Evolutionary conservation across 2,797 vertebrate species (phyloP).

Genomic region (Myotis myotis): DNA sequence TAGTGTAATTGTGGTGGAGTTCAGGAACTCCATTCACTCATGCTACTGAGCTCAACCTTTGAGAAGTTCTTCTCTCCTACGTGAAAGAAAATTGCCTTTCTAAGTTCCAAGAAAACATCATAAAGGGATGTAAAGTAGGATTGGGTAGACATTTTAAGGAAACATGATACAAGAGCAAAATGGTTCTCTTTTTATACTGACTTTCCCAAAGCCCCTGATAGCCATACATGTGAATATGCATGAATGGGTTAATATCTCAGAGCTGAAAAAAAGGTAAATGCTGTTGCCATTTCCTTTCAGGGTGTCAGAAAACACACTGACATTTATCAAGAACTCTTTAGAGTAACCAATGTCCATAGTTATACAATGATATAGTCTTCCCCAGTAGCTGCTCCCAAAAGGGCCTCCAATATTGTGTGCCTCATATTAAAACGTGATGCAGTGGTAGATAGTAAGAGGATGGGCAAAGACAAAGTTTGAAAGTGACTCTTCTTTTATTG

Average conservation of each 20-base stretch:
- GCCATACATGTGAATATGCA: not conserved
- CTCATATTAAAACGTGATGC: not conserved
- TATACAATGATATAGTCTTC: conserved; percentile 3
- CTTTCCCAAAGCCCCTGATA: not conserved
- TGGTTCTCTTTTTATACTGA: not conserved
- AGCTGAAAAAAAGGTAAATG: not conserved
- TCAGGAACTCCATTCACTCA: not conserved
- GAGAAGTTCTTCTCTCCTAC: not conserved
- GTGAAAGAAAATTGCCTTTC: not conserved
- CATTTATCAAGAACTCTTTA: not conserved
- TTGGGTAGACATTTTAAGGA: not conserved
- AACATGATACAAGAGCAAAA: not conserved
- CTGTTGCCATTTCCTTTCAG: not conserved
- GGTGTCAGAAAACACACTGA: not conserved
- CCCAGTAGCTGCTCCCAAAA: not conserved
- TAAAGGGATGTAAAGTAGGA: not conserved
- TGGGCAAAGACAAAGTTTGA: not conserved
- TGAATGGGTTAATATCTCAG: not conserved
- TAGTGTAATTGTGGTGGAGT: not conserved
- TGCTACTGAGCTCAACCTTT: not conserved
- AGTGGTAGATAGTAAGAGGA: not conserved
- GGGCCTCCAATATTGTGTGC: not conserved
- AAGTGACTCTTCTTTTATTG: not conserved
- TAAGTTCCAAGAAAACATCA: not conserved
- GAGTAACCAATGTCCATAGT: not conserved